phyloP scores from a whole-genome alignment of 1,140 invertebrate genomes.

The Caenorhabditis elegans region DNA sequence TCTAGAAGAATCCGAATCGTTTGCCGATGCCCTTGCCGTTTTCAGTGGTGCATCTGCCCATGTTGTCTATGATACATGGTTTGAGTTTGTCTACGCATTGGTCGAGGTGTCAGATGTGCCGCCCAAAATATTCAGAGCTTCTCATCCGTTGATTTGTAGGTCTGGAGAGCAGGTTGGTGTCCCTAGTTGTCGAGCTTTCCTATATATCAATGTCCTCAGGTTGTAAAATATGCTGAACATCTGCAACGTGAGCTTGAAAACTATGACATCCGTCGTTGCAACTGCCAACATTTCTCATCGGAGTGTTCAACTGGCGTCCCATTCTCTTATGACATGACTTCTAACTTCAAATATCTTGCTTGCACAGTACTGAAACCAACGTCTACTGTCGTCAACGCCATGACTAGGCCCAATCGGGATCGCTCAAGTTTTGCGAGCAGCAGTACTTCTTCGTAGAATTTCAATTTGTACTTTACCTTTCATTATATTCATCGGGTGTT shows the following conservation, averaged over 20 bases:
- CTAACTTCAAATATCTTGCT: constrained; percentile 34
- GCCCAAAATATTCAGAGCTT: constrained; percentile 13
- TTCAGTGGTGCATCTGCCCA: neutral
- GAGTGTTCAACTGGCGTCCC: constrained; percentile 22
- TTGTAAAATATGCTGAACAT: neutral
- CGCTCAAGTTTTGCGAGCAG: neutral
- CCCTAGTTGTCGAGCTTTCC: neutral
- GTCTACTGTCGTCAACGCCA: neutral
- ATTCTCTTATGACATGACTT: constrained; percentile 43
- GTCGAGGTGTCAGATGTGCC: neutral
- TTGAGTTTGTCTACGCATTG: constrained; percentile 37
- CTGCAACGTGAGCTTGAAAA: neutral
- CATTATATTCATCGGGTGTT: too few species aligned
- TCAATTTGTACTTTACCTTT: too few species aligned
- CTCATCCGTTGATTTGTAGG: constrained; percentile 16
- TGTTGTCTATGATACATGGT: constrained; percentile 32
- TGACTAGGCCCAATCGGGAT: neutral
- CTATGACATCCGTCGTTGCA: constrained; percentile 39
- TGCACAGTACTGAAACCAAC: constrained; percentile 27
- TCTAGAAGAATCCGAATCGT: constrained; percentile 22
- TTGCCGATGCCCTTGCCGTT: neutral
- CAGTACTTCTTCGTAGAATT: neutral
- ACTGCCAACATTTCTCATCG: constrained; percentile 43
- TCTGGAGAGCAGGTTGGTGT: neutral
- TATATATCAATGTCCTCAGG: neutral